Evolutionary conservation across 2,113 vertebrate species (phyloP), one percentile per base, ranked within the genome.

Genomic region (Catharus bicknelli): DNA sequence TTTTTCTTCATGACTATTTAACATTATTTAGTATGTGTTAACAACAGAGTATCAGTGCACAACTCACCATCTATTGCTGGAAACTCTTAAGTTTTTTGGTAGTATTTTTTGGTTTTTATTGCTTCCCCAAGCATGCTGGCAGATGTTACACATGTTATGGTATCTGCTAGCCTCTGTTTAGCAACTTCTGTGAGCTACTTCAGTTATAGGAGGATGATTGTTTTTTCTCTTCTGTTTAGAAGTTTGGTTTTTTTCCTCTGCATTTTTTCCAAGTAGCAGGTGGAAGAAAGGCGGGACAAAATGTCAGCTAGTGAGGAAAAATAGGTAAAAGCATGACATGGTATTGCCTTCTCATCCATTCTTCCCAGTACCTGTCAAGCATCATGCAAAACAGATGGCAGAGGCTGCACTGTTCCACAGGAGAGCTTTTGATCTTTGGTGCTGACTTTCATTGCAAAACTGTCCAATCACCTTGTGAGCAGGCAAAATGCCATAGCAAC

Each of bases 371-470:
- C 18, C 53, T 90, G 81, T 81, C 80, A 91, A 67, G 77, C 4
- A 4, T 82, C 90, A 66, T 57, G 77, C 74, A 84, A 92, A 96
- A 89, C 90, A 96, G 94, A 92, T 94, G 92, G 94, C 50, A 88
- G 73, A 83, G 64, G 58, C 80, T 93, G 69, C 38, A 6, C 53
- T 36, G 61, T 91, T 88, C 80, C 64, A 78, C 38, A 4, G 84
- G 76, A 94, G 69, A 92, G 79, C 76, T 94, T 85, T 90, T 90
- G 90, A 94, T 95, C 87, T 85, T 76, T 62, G 90, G 34, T 87
- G 85, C 78, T 53, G 84, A 68, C 73, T 89, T 95, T 76, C 62
- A 29, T 42, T 59, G 63, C 36, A 92, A 64, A 87, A 94, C 66
- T 73, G 75, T 61, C 82, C 70, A 76, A 50, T 88, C 82, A 92